Evolutionary conservation across 1,140 invertebrate genomes (phyloP), one percentile per base, ranked within the genome.

Genomic region (Adelges cooleyi): DNA sequence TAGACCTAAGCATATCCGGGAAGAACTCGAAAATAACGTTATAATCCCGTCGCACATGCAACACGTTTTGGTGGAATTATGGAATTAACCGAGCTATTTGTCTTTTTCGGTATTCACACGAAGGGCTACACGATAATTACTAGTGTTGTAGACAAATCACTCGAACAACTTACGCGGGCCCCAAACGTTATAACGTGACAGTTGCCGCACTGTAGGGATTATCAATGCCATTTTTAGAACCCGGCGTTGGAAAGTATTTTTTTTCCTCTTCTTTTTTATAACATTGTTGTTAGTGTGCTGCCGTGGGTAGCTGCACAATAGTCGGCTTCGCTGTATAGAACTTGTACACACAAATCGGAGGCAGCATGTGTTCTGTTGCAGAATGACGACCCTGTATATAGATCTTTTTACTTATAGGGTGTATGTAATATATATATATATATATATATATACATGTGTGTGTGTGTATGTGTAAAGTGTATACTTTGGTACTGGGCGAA

Each of bases 11-110:
- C 23, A 42, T 56, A 56, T 44, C 38, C 54, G 23, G 22, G 23
- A 44, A 46, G 54, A 59, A 25, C n/a, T 23, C 54, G 54, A 59
- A 27, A 59, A 44, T 59, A 59, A 25, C 38, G 54, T 59, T 44
- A n/a, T n/a, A 59, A 59, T 59, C 54, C 54, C 54, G 23, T 8
- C 18, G 40, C 54, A 59, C 54, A 23, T 59, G 54, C 27, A 44
- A 59, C 20, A 10, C 54, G 25, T 59, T 56, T 42, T 18, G 6
- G 54, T 17, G 20, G 53, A 44, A 25, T 44, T 59, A 25, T n/a
- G 23, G 40, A 44, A 59, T 44, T 27, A 27, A 59, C 54, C 22
- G 20, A 59, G 42, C 54, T 20, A 59, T 59, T 59, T 44, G 54
- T 44, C 38, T 44, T 17, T 29, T 15, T 40, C 27, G 36, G 23